Conservation (phyloP, 2,797 vertebrate species). For the Lutra lutra region DNA sequence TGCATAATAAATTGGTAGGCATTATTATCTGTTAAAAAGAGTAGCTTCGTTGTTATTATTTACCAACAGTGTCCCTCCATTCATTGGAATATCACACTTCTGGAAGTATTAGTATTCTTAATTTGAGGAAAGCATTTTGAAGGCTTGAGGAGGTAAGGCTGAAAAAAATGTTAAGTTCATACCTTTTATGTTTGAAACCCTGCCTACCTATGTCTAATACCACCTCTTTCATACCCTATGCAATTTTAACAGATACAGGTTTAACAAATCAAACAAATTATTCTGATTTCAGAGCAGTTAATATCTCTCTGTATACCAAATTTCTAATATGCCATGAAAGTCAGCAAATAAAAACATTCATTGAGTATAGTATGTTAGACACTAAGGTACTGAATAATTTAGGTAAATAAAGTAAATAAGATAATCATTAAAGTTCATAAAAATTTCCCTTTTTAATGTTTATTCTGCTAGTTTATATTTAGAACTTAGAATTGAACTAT, state of each 20-base stretch:
- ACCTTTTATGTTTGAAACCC: neutral
- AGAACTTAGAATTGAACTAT: neutral
- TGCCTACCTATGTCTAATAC: neutral
- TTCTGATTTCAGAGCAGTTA: constrained; percentile 14
- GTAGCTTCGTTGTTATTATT: neutral
- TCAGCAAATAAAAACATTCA: constrained; percentile 22
- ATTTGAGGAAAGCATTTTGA: constrained; percentile 24
- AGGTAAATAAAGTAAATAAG: neutral
- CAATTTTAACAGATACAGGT: neutral
- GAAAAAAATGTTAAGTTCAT: neutral
- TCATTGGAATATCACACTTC: neutral
- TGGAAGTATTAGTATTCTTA: neutral
- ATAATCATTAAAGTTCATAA: neutral
- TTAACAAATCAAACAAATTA: neutral
- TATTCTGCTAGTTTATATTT: neutral
- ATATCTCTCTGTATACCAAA: neutral
- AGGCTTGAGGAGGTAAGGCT: neutral
- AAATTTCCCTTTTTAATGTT: neutral
- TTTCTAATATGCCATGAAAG: neutral
- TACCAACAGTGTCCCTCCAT: neutral
- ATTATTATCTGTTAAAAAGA: neutral
- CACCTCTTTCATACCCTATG: neutral
- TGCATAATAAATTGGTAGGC: neutral
- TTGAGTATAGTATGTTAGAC: neutral
- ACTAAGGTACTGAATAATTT: neutral